Evolutionary conservation across 2,113 vertebrate genomes (phyloP), one percentile per base, ranked within the genome.

Genomic region (Alaudala cheleensis): DNA sequence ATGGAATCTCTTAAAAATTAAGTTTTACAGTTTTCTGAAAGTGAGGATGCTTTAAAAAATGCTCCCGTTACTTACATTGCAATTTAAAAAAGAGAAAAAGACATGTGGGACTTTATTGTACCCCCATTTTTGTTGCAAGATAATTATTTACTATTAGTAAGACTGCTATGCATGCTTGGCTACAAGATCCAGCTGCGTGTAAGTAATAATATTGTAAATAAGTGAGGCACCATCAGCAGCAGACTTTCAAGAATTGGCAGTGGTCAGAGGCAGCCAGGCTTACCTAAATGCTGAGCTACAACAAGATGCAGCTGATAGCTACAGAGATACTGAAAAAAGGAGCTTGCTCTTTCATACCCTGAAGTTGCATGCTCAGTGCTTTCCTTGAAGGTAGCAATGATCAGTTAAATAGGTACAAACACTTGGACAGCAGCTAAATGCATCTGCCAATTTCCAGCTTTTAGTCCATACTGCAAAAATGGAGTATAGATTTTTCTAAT

Each of bases 111-210:
- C 5, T 57, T 37, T 5, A 20, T 14, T 72, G 42, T 14, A 25
- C 1, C 6, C 3, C 1, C 2, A 1, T 6, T 22, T 5, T 10
- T 53, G 42, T 72, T 64, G 56, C 6, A 61, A 37, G 23, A 3
- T 26, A 50, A 11, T 13, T 37, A 23, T 47, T 50, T 62, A 65
- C 14, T 3, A 11, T 37, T 67, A 28, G 10, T 18, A 66, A 37
- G 25, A 7, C 8, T 49, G 18, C 8, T n/a, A 1, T 39, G 5
- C 0, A 0, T 39, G 17, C 13, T 80, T 50, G 29, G 40, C 69
- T 76, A 4, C 17, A 34, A 51, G 37, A 60, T 23, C 16, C 12
- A 81, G 20, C n/a, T 81, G 49, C 44, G n/a, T 20, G 25, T 39
- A 40, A 61, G 25, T 20, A 61, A 37, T 37, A 60, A 40, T 40